Evolutionary conservation across 1,140 invertebrate species (phyloP).

Genomic region (Drosophila kurseongensis): DNA sequence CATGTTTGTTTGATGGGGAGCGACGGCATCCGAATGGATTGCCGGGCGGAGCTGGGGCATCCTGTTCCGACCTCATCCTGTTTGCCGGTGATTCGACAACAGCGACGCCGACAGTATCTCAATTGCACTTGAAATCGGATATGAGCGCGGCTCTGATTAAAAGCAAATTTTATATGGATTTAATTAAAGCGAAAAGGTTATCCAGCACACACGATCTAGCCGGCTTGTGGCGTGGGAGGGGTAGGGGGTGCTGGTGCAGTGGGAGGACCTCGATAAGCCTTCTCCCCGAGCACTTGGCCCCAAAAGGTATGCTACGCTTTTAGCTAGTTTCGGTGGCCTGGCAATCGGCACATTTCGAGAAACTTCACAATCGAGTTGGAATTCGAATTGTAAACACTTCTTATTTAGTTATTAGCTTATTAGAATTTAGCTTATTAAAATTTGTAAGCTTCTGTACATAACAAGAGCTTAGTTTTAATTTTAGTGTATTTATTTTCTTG

Average conservation of each 20-base stretch:
- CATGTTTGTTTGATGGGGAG: conserved; percentile 40
- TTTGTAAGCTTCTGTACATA: too few relatives aligned
- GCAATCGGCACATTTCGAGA: not conserved
- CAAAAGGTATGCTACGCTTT: conserved; percentile 33
- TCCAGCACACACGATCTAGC: conserved; percentile 34
- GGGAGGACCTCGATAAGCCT: conserved; percentile 3
- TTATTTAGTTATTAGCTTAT: too few relatives aligned
- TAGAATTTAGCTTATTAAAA: too few relatives aligned
- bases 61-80: conserved; percentile 1
- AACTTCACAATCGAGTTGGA: not conserved
- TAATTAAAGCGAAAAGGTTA: conserved; percentile 44
- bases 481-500: not conserved
- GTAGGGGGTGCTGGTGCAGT: too few relatives aligned
- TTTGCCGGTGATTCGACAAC: not conserved
- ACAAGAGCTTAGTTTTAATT: too few relatives aligned
- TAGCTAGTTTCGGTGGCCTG: conserved; percentile 6
- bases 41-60: not conserved
- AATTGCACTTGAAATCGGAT: conserved; percentile 53
- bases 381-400: too few relatives aligned
- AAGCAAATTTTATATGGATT: conserved; percentile 41
- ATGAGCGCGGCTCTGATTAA: conserved; percentile 45
- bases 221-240: not conserved
- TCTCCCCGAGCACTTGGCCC: conserved; percentile 25
- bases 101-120: conserved; percentile 24
- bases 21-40: conserved; percentile 7